These are phyloP conservation scores for Cairina moschata DNA, from an alignment of 2,113 vertebrate genomes.

Conservation along the genomic window DNA sequence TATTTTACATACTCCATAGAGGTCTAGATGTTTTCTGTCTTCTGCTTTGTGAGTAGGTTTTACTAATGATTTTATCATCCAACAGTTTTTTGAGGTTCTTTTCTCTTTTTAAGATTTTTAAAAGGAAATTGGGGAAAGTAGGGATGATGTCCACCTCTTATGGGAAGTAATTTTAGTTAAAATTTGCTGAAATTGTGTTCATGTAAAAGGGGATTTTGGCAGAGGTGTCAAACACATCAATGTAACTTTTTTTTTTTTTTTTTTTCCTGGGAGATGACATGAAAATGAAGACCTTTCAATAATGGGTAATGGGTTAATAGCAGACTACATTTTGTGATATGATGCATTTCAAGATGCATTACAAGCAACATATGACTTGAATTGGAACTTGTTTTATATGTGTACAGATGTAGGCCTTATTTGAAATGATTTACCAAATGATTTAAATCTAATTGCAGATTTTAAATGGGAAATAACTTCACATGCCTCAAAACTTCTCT, in stretches of 20 bases:
- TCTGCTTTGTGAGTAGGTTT: constrained; percentile 64
- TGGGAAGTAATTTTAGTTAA: constrained; percentile 83
- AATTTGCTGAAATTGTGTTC: constrained; percentile 81
- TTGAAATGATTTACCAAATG: not conserved
- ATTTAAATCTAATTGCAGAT: not conserved
- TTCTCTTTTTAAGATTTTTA: constrained; percentile 66
- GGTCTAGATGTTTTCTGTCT: constrained; percentile 65
- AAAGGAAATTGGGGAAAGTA: constrained; percentile 70
- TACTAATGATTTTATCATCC: constrained; percentile 76
- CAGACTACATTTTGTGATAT: constrained; percentile 5
- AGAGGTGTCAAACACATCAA: constrained; percentile 62
- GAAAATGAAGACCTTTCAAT: constrained; percentile 33
- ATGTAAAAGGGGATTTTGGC: constrained; percentile 77
- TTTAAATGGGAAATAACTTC: not conserved
- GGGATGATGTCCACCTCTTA: constrained; percentile 77
- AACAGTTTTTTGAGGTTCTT: constrained; percentile 61
- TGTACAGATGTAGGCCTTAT: not conserved
- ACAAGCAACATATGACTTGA: not conserved
- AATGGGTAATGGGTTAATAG: not conserved
- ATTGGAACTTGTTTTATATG: no score
- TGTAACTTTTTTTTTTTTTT: not conserved
- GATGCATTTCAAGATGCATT: not conserved
- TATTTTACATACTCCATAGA: not conserved
- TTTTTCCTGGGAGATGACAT: constrained; percentile 10
- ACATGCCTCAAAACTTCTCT: not conserved